Evolutionary conservation across 1,140 invertebrate genomes (phyloP), one percentile per base, ranked within the genome.

Genomic region (Teleopsis dalmanni): DNA sequence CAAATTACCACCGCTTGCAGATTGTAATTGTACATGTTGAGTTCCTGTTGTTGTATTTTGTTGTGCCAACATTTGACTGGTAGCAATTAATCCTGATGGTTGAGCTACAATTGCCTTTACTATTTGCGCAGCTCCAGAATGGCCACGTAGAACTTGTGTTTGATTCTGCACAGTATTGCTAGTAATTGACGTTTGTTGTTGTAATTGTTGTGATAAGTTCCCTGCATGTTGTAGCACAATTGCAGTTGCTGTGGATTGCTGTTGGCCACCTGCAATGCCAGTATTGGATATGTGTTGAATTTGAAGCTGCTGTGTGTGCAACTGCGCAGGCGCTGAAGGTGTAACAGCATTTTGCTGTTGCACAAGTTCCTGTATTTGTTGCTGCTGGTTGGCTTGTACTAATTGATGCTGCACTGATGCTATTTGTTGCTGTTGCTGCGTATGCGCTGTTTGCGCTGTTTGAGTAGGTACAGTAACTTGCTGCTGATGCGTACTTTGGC

Each of bases 61-160:
- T 23, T 65, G 62, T 1, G 62, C 57, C 37, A 67, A 27, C 41
- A 70, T 35, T 47, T 70, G 66, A 0, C 57, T 59, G 3, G 63
- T 56, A 4, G 55, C 65, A 5, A 50, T n/a, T 3, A 57, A 54
- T 23, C 42, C 61, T 50, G 31, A 52, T 54, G 13, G 59, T 47
- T 16, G 57, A 53, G 68, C 56, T 19, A 70, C 62, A 42, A 71
- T 64, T 0, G 67, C 61, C 43, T 71, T 71, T 1, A 71, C 65
- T 44, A 71, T 53, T 50, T 70, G 67, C 19, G 63, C 56, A 0
- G 63, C 56, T 3, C 42, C 37, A 23, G 57, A 57, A 21, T 59
- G 54, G 19, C 42, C 33, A 19, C 48, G 52, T 22, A 48, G n/a
- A 25, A 37, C 38, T 41, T 54, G 53, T 26, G 50, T 48, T 40